Percentiles rank a stretch among this genome's conserved stretches.
Evolutionary conservation across 2,888 invertebrate species (phyloP).

Genomic region (Conistra vaccinii): DNA sequence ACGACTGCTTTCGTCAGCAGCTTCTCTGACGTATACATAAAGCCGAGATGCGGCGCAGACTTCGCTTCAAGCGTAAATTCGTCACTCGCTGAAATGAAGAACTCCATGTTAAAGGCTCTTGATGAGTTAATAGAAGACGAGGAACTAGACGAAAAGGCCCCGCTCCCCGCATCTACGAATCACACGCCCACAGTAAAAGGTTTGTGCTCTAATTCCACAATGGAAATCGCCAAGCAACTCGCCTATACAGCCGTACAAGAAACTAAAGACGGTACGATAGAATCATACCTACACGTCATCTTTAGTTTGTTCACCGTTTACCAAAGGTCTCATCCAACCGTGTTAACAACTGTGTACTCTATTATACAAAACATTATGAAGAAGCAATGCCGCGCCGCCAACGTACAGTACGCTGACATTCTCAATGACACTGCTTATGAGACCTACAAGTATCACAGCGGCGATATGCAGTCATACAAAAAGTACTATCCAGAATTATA

Average conservation of each 20-base stretch:
- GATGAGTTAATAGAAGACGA: constrained; percentile 70
- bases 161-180: constrained; percentile 47
- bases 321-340: constrained; percentile 76
- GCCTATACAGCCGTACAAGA: constrained; percentile 81
- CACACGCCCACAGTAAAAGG: constrained; percentile 85
- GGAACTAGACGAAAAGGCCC: constrained; percentile 44
- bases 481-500: constrained; percentile 80
- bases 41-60: constrained; percentile 87
- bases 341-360: constrained; percentile 67
- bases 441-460: constrained; percentile 55
- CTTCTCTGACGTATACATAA: constrained; percentile 92
- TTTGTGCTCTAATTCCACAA: constrained; percentile 87
- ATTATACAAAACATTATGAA: constrained; percentile 69
- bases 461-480: constrained; percentile 68
- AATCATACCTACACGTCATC: constrained; percentile 62
- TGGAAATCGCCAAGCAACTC: constrained; percentile 90
- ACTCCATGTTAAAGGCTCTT: constrained; percentile 83
- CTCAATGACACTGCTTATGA: constrained; percentile 74
- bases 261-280: constrained; percentile 51
- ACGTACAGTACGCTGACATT: constrained; percentile 53
- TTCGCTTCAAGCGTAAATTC: constrained; percentile 79
- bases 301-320: constrained; percentile 77
- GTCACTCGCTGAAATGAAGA: constrained; percentile 88
- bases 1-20: constrained; percentile 90
- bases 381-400: constrained; percentile 51